These are phyloP conservation scores for Daubentonia madagascariensis DNA, from an alignment of 2,113 vertebrate genomes.

Conservation along the genomic window DNA sequence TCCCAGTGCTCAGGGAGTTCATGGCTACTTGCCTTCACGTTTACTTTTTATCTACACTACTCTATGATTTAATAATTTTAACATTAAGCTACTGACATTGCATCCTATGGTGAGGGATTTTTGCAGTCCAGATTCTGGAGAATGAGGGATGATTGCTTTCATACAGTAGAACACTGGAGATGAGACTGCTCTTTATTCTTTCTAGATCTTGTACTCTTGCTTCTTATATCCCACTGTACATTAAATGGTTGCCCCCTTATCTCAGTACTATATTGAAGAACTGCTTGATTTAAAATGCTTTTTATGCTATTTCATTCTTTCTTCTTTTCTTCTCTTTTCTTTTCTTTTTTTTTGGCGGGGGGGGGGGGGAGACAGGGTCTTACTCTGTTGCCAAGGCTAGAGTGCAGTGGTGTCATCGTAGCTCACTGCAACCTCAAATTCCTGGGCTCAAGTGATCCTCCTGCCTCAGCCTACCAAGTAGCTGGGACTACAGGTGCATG, in stretches of 20 bases:
- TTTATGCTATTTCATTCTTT: neutral
- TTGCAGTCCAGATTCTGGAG: neutral
- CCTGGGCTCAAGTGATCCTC: too few relatives aligned
- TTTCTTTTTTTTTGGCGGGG: too few relatives aligned
- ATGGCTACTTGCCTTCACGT: neutral
- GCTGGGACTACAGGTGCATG: too few relatives aligned
- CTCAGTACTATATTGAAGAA: neutral
- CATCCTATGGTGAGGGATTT: neutral
- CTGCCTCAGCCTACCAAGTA: too few relatives aligned
- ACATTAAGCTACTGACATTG: neutral
- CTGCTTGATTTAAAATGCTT: neutral
- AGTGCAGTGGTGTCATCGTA: too few relatives aligned
- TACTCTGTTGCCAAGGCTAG: too few relatives aligned
- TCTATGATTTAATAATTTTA: neutral
- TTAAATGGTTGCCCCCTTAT: neutral
- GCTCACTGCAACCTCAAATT: too few relatives aligned
- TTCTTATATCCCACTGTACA: neutral
- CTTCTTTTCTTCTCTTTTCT: too few relatives aligned
- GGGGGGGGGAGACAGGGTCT: too few relatives aligned
- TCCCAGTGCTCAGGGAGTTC: neutral
- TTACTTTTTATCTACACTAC: neutral
- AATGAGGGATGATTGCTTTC: neutral
- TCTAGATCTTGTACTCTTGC: neutral
- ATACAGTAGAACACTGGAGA: neutral
- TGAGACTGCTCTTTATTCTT: neutral